A percentile compares a stretch with the other conserved stretches of the same genome.
phyloP scores from a whole-genome alignment of 2,113 vertebrate genomes.

The Azemiops feae region DNA sequence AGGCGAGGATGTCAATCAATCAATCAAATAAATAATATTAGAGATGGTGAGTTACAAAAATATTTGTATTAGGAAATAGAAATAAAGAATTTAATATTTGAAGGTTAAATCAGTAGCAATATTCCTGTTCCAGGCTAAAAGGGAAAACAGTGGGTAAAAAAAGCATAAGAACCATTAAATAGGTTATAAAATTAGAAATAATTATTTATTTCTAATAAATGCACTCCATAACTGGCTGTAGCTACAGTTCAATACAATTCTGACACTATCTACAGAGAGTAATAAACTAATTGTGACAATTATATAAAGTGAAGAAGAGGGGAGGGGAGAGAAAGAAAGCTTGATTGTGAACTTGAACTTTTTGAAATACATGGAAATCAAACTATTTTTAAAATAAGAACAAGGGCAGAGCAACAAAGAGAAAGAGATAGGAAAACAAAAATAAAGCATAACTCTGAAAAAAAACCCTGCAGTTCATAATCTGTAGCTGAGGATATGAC shows the following conservation, averaged over 20 bases:
- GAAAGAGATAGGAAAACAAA: neutral
- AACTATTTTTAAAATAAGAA: neutral
- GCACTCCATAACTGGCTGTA: neutral
- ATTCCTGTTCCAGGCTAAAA: neutral
- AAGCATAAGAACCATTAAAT: neutral
- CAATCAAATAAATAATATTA: neutral
- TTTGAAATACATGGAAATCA: neutral
- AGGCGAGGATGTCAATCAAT: neutral
- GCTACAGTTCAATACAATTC: neutral
- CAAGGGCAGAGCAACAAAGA: neutral
- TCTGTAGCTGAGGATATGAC: neutral
- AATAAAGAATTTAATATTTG: neutral
- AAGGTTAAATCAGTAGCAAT: neutral
- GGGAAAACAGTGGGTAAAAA: neutral
- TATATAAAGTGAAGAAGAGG: neutral
- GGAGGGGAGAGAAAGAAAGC: neutral
- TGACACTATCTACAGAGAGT: neutral
- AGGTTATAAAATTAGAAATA: neutral
- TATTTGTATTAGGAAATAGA: too few species aligned
- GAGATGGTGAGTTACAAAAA: neutral
- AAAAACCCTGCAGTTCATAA: neutral
- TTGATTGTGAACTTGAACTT: neutral
- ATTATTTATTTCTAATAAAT: neutral
- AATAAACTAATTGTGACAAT: neutral
- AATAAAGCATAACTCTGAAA: neutral